Evolutionary conservation across 1,140 invertebrate genomes (phyloP).

Genomic region (Araneus ventricosus): DNA sequence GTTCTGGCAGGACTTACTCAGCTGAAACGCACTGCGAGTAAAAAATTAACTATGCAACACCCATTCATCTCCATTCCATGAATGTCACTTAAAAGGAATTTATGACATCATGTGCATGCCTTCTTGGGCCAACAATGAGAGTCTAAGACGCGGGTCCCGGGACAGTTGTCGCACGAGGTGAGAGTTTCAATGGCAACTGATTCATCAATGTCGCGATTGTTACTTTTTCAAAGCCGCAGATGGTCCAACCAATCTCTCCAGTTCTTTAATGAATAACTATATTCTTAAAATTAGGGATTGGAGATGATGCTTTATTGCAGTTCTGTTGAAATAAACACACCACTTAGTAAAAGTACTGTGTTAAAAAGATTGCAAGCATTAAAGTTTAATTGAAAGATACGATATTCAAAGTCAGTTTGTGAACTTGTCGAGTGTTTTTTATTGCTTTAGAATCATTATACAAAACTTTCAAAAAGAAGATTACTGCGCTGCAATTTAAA

Average conservation of each 20-base stretch:
- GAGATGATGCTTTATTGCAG: background rate
- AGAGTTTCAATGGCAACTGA: conserved; percentile 27
- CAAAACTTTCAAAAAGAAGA: too few relatives aligned
- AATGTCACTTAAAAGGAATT: background rate
- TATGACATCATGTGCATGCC: background rate
- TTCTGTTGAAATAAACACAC: background rate
- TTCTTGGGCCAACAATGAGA: background rate
- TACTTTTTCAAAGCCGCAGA: background rate
- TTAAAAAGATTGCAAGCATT: too few relatives aligned
- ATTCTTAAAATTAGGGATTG: background rate
- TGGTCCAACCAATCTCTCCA: too few relatives aligned
- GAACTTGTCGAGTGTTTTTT: too few relatives aligned
- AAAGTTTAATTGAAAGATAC: too few relatives aligned
- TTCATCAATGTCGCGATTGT: conserved; percentile 44
- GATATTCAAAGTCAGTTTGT: too few relatives aligned
- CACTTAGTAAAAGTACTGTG: too few relatives aligned
- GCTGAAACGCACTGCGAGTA: background rate
- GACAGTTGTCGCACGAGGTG: conserved; percentile 21
- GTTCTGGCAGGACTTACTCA: background rate
- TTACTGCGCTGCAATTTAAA: too few relatives aligned
- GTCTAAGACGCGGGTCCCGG: background rate
- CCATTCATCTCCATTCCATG: background rate
- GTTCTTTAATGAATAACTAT: background rate
- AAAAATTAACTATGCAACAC: background rate
- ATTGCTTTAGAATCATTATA: too few relatives aligned